Base-by-base conservation (phyloP, 2,888 invertebrate species). In the Hypena proboscidalis region DNA sequence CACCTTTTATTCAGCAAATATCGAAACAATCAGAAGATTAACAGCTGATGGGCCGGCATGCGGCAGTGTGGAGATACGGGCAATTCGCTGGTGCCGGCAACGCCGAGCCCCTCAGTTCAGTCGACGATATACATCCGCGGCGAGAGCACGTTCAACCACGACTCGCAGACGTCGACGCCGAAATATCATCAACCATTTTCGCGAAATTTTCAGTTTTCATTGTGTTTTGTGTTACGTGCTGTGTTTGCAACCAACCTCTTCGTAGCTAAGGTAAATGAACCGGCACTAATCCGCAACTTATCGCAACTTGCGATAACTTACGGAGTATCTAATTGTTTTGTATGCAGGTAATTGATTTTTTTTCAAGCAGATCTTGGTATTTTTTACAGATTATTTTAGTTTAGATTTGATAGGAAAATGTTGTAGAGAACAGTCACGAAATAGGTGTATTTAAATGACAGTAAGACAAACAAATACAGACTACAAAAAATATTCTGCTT, bases 171-270 rank as follows among this genome's bases (percentile, higher is more conserved):
- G n/a, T 27, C 38, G 33, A n/a, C n/a, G 23, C 39, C 55, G 37
- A 37, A 47, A 40, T 33, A 38, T 37, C 20, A n/a, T 40, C 17
- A 22, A 8, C 7, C 22, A 53, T 47, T 45, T 33, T 39, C 58
- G 65, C 65, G 65, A 58, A 64, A 56, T 8, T 44, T 27, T 40
- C 35, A 31, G 51, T 63, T 52, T 55, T 48, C 37, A 41, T 42
- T 51, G 60, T 62, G 63, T 30, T 48, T 48, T 47, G 59, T 62
- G 61, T 57, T 32, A 31, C 36, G 58, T 56, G 61, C 44, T 51
- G 61, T 64, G 58, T 26, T 52, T 35, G 48, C 20, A 7, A 29
- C 44, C 30, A 23, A 26, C 37, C 42, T 31, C 49, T 26, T 17
- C 46, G 37, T 41, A 35, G 20, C 41, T 52, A 58, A 64, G 63